phyloP scores from a whole-genome alignment of 2,888 invertebrate species.

The Piscicola geometra region DNA sequence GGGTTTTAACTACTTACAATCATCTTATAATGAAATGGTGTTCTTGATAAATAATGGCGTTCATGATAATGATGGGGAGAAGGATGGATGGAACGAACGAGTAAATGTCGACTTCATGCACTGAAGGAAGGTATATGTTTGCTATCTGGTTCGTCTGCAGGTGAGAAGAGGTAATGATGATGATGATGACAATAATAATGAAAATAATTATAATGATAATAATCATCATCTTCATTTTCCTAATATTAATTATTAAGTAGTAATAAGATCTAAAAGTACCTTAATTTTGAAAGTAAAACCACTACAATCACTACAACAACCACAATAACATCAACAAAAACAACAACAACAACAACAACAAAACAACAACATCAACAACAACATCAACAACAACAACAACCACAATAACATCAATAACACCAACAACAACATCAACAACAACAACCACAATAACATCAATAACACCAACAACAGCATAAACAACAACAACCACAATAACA shows the following conservation, averaged over 20 bases:
- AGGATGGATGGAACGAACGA: constrained; percentile 47
- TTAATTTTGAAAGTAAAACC: not conserved
- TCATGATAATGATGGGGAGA: no score
- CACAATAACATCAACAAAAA: not conserved
- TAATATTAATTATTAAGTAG: not conserved
- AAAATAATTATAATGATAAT: not conserved
- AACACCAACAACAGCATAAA: not conserved
- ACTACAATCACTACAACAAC: not conserved
- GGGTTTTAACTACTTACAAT: no score
- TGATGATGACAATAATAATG: constrained; percentile 14
- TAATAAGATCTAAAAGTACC: not conserved
- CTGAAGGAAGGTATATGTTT: constrained; percentile 53
- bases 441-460: not conserved
- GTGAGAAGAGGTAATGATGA: not conserved
- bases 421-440: not conserved
- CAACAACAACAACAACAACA: constrained; percentile 6
- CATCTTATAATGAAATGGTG: no score
- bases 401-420: constrained; percentile 35
- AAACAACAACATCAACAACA: no score
- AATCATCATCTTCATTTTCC: not conserved
- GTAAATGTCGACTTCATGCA: constrained; percentile 58
- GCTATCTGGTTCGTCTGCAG: constrained; percentile 46
- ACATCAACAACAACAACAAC: not conserved
- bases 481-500: not conserved
- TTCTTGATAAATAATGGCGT: no score